phyloP scores from a whole-genome alignment of 1,140 invertebrate species.

The Adelges cooleyi region DNA sequence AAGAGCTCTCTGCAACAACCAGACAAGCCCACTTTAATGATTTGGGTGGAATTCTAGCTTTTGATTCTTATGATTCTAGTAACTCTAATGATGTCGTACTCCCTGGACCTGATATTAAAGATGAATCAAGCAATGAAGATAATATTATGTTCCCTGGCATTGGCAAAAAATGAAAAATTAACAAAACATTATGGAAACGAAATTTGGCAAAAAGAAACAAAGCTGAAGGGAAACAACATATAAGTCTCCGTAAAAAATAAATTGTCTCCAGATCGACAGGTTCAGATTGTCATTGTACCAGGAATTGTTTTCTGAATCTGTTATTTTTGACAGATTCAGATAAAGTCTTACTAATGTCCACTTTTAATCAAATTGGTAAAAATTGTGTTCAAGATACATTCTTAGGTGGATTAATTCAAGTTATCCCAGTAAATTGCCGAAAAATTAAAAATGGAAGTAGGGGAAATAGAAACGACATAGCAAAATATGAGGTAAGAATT shows the following conservation, averaged over 20 bases:
- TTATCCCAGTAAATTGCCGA: background rate
- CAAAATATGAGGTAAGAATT: background rate
- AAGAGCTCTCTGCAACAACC: too few species aligned
- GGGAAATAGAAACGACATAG: background rate
- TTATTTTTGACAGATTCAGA: background rate
- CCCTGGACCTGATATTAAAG: background rate
- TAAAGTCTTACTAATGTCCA: background rate
- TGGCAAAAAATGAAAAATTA: background rate
- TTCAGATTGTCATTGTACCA: background rate
- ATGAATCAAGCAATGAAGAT: background rate
- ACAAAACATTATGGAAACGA: too few species aligned
- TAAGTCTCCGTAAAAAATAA: background rate
- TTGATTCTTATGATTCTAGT: background rate
- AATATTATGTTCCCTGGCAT: too few species aligned
- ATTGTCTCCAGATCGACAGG: background rate
- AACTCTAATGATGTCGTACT: background rate
- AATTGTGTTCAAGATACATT: background rate
- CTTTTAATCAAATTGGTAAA: background rate
- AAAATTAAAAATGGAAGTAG: background rate
- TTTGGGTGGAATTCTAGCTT: background rate
- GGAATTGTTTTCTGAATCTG: constrained; percentile 4
- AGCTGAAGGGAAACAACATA: background rate
- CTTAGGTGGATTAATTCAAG: background rate
- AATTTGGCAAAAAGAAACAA: background rate
- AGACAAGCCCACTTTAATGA: too few species aligned